Evolutionary conservation across 1,140 invertebrate genomes (phyloP), one percentile per base, ranked within the genome.

Genomic region (Pogonomyrmex barbatus): DNA sequence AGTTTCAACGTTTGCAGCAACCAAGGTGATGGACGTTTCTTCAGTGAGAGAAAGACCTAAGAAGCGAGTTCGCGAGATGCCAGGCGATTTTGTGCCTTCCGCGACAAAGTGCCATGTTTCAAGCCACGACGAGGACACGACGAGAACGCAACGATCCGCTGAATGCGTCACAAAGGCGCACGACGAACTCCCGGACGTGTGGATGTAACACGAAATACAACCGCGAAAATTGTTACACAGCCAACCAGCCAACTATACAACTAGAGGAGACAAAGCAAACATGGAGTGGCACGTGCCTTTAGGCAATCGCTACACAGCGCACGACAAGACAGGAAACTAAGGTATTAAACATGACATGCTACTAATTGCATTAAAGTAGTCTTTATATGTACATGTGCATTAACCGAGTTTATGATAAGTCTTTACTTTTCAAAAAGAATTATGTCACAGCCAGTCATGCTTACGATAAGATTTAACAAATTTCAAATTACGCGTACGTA

Each of bases 1-100:
- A 60, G 79, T 83, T 83, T 83, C 68, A 83, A 83, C 68, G n/a
- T 73, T 75, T 73, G 42, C 30, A 65, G 47, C 30, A n/a, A 1
- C 67, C 50, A 47, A 71, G n/a, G 52, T 73, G 79, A 62, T 60
- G 70, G 56, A 83, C 79, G 54, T 60, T 83, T 60, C 68, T 62
- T 83, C 54, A n/a, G 24, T 24, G 10, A 10, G 30, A 14, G 54
- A 47, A 82, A 60, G 42, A 82, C 6, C 67, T 73, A 82, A 82
- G 79, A 82, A 82, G n/a, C 36, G 50, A 42, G 39, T 39, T 70
- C 50, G 50, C 50, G 42, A 82, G 67, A 60, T 47, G 42, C 67
- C 42, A n/a, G 52, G 54, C 54, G 17, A 12, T 82, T 73, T 82
- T 73, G 67, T 62, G 56, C 42, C 73, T 83, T 75, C 30, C 30